Evolutionary conservation across 37 sponge, comb jelly and placozoan genomes (phyloP), one percentile per base, ranked within the genome.

Genomic region (Spongilla lacustris): DNA sequence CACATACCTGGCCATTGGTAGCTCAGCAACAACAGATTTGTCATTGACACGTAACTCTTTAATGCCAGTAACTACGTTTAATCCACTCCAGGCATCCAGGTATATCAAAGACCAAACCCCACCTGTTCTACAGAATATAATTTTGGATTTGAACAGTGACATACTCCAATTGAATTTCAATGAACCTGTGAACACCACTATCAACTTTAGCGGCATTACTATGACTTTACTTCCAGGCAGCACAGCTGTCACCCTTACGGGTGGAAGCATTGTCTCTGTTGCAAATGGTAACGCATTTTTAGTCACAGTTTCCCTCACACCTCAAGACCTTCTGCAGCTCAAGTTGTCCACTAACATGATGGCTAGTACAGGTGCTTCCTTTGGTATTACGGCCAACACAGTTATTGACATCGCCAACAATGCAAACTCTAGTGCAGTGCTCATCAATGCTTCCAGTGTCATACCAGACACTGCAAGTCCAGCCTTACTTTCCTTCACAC

Each of bases 101-200:
- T 93, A 75, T 67, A 79, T 75, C 14, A 68, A 68, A 28, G 97
- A 97, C 77, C 75, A 27, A 13, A 83, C 84, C 30, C 84, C 95
- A 31, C 97, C 97, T 10, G 76, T 50, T 21, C 78, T 97, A 2
- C 36, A 69, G n/a, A 32, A 41, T 2, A 92, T 94, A 78, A 83
- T 22, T 69, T 68, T 97, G 28, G 88, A 97, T 50, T 72, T 97
- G 73, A 77, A 92, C 68, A 69, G 69, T 24, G 70, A 88, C 46
- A 67, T 41, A 28, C 31, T 97, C 22, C 66, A 37, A 31, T 66
- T 97, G 26, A 76, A 79, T 10, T 90, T 97, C 29, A 75, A 92
- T 84, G 97, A 97, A 74, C 90, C 94, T 31, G 70, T 96, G n/a
- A 74, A 91, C 69, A n/a, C 71, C 2, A 81, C 50, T 26, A 70